Conservation (phyloP, 2,113 vertebrate species). For the Upupa epops region DNA sequence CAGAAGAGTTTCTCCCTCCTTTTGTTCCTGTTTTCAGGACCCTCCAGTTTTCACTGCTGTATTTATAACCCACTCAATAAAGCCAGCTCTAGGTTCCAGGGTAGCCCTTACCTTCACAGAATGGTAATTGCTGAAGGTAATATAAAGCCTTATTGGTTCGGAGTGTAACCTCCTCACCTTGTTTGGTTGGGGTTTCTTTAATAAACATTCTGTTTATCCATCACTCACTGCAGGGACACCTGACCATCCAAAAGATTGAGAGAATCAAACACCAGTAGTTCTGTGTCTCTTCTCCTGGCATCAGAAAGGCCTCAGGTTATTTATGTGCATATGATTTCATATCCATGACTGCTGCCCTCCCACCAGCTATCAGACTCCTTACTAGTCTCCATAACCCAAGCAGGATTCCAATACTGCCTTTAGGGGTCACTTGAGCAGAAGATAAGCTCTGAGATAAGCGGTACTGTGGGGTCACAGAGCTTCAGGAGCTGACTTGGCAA, state of each 20-base stretch:
- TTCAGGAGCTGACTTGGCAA: conserved; percentile 2
- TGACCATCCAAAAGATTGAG: background rate
- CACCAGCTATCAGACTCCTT: conserved; percentile 57
- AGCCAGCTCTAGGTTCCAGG: background rate
- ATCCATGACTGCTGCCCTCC: conserved; percentile 69
- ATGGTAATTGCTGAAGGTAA: background rate
- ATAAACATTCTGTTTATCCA: background rate
- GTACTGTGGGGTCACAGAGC: background rate
- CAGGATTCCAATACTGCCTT: conserved; percentile 66
- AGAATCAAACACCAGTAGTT: background rate
- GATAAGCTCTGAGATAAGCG: conserved; percentile 52
- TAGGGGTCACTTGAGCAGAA: conserved; percentile 61
- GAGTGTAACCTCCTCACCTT: background rate
- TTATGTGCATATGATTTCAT: conserved; percentile 39
- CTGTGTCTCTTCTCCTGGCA: background rate
- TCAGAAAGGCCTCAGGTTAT: conserved; percentile 45
- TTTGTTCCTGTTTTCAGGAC: background rate
- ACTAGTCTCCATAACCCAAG: conserved; percentile 66
- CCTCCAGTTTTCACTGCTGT: background rate
- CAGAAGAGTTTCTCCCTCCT: background rate
- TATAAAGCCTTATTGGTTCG: background rate
- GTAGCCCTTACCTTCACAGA: background rate
- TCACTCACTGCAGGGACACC: background rate
- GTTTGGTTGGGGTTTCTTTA: background rate
- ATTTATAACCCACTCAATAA: background rate